Percentiles rank a stretch among this genome's conserved stretches.
phyloP scores from a whole-genome alignment of 2,113 vertebrate genomes.

The Cyphomyrus plagiostoma region DNA sequence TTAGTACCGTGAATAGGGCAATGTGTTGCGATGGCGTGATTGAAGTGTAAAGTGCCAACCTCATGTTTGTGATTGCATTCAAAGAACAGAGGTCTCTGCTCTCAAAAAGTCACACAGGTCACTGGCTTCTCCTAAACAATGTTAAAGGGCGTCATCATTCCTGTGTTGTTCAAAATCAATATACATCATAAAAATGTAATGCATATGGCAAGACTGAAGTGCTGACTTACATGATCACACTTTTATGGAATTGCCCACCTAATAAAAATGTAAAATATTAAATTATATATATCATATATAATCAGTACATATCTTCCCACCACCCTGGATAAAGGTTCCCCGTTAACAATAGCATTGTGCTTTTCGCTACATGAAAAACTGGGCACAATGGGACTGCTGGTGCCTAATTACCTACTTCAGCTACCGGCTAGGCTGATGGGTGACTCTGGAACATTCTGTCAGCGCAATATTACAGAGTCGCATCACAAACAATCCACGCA shows the following conservation, averaged over 20 bases:
- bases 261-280: slow-evolving; percentile 32
- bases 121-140: not conserved
- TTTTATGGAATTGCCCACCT: slow-evolving; percentile 15
- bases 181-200: not conserved
- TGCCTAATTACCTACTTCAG: slow-evolving; percentile 14
- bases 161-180: not conserved
- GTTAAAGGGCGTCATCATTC: not conserved
- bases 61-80: slow-evolving; percentile 17
- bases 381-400: slow-evolving; percentile 20
- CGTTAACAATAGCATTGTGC: slow-evolving; percentile 44
- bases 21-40: slow-evolving; percentile 38
- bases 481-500: slow-evolving; percentile 54
- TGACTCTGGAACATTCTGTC: slow-evolving; percentile 44
- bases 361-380: slow-evolving; percentile 37
- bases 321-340: slow-evolving; percentile 31
- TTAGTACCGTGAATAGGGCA: slow-evolving; percentile 49
- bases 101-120: not conserved
- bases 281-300: slow-evolving; percentile 7
- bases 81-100: slow-evolving; percentile 8
- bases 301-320: slow-evolving; percentile 40
- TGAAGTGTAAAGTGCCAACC: slow-evolving; percentile 48
- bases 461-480: slow-evolving; percentile 44
- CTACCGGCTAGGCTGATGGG: slow-evolving; percentile 18
- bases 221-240: slow-evolving; percentile 18
- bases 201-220: not conserved